Conservation (phyloP, 2,113 vertebrate genomes). For the Tupaia tana region DNA sequence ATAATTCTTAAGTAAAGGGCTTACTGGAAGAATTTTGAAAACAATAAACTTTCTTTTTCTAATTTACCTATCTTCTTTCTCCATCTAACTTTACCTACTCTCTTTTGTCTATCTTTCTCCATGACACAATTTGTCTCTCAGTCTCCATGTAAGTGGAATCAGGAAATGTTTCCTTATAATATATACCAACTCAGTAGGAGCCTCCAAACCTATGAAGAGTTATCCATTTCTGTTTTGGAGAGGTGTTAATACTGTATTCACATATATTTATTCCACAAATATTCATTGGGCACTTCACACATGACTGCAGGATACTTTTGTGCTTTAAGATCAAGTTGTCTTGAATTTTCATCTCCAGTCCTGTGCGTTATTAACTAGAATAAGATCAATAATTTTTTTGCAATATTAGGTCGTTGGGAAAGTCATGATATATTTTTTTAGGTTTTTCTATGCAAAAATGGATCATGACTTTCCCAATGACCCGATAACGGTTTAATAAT, state of each 20-base stretch:
- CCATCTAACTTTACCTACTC: not conserved
- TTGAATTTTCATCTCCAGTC: not conserved
- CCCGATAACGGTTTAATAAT: not conserved
- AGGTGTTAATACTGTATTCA: not conserved
- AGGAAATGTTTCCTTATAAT: not conserved
- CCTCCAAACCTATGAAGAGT: not conserved
- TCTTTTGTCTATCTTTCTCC: not conserved
- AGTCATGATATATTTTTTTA: too few relatives aligned
- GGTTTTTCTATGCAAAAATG: too few relatives aligned
- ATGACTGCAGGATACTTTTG: not conserved
- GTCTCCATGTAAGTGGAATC: not conserved
- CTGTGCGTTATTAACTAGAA: not conserved
- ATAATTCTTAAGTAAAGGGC: not conserved
- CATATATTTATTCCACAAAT: not conserved
- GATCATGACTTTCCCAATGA: too few relatives aligned
- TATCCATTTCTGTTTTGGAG: not conserved
- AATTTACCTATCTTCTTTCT: not conserved
- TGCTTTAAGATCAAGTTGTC: conserved; percentile 18
- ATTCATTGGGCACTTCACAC: not conserved
- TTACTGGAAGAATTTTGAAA: not conserved
- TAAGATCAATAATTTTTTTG: conserved; percentile 1
- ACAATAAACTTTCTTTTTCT: not conserved
- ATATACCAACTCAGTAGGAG: not conserved
- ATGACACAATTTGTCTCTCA: not conserved
- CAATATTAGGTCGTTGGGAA: not conserved